Base-by-base conservation (phyloP, 2,113 vertebrate genomes). In the Myiopsitta monachus region DNA sequence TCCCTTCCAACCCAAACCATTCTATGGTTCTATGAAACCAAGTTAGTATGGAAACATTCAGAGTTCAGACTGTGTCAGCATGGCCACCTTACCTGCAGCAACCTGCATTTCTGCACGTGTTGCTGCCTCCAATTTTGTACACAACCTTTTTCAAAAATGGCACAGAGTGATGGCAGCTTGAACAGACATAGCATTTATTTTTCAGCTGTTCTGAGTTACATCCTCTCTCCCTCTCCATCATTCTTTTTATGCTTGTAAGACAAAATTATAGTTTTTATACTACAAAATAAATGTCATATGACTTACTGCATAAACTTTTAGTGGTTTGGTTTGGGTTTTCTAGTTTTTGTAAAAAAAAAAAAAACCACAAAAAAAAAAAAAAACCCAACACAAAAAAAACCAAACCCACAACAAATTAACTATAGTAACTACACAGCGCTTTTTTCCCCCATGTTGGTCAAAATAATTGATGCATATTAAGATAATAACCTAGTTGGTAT, bases 401-500 rank as follows among this genome's bases (percentile, higher is more conserved):
- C 39, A 49, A 14, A 7, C 1, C 47, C 47, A 49, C 23, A 76
- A 31, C 0, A 78, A 30, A 68, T 11, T 39, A 27, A 67, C 33
- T 90, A 80, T 33, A 80, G 68, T 78, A 86, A 90, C 13, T 78
- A 44, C 26, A 72, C 8, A 28, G 11, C 3, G 0, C n/a, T 41
- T 59, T 33, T 61, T 33, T 8, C 14, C 22, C 41, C 19, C 0
- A 0, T 61, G 55, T 84, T 94, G 14, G 83, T 96, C 93, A 96
- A 95, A 96, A 92, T 89, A 94, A 82, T 79, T 82, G 64, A 96
- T 62, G 44, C 22, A 59, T 82, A 90, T 85, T 95, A 54, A 49
- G 74, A 67, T 96, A 93, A 92, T 90, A 91, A 94, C 79, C 73
- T 93, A 83, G 57, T 68, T 69, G 72, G 43, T 87, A 85, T 97